phyloP scores from a whole-genome alignment of 2,113 vertebrate genomes.

The Talpa occidentalis region DNA sequence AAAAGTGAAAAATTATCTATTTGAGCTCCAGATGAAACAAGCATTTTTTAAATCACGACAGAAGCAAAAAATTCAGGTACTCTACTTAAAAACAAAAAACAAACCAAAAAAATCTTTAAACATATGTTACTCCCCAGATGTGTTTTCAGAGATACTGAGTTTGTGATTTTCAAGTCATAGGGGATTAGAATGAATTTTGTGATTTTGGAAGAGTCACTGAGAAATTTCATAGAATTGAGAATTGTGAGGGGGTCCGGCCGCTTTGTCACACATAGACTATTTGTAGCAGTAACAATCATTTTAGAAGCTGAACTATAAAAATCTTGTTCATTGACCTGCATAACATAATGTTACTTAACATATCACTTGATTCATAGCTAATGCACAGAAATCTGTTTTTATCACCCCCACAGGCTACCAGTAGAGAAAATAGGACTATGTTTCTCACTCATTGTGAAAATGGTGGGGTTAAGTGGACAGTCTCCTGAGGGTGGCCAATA shows the following conservation, averaged over 20 bases:
- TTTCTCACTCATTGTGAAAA: neutral
- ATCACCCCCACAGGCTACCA: neutral
- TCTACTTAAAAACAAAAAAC: neutral
- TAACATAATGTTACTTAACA: neutral
- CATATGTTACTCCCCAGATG: neutral
- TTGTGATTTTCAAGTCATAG: neutral
- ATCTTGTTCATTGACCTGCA: neutral
- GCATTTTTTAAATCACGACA: neutral
- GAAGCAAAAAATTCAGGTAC: neutral
- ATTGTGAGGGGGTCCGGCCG: neutral
- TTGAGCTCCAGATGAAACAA: neutral
- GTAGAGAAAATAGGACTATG: neutral
- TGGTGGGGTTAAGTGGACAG: neutral
- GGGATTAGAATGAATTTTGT: neutral
- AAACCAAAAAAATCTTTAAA: neutral
- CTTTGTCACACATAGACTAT: neutral
- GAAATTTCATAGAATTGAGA: neutral
- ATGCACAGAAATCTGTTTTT: neutral
- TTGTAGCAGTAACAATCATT: neutral
- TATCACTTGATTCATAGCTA: neutral
- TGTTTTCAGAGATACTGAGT: neutral
- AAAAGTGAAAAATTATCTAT: slow-evolving; percentile 7
- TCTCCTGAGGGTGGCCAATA: neutral
- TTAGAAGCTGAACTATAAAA: neutral
- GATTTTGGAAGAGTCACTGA: neutral